Evolutionary conservation across 2,888 invertebrate species (phyloP).

Genomic region (Macaria notata): DNA sequence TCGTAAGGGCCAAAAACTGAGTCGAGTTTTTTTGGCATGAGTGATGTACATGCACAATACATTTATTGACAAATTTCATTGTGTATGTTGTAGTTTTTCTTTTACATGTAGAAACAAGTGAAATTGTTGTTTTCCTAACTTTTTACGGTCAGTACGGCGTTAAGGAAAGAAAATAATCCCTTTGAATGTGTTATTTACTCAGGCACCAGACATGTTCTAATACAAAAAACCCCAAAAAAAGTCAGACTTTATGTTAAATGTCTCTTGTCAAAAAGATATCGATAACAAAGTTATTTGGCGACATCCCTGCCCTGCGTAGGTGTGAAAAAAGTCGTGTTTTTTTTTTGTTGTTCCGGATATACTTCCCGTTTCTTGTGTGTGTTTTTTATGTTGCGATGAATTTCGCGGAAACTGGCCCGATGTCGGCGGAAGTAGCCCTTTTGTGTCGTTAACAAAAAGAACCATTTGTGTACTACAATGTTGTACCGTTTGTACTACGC

Average conservation of each 20-base stretch:
- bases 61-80: slow-evolving; percentile 3
- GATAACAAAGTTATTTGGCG: slow-evolving; percentile 19
- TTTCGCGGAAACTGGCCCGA: slow-evolving; percentile 72
- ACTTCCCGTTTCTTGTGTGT: slow-evolving; percentile 76
- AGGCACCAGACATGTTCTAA: no score
- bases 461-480: slow-evolving; percentile 42
- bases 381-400: slow-evolving; percentile 73
- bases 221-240: no score
- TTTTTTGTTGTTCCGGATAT: slow-evolving; percentile 76
- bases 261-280: no score
- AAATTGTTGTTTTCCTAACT: no score
- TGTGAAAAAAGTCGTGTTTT: slow-evolving; percentile 62
- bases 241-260: no score
- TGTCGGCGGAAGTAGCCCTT: slow-evolving; percentile 73
- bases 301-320: slow-evolving; percentile 51
- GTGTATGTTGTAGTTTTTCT: no score
- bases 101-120: no score
- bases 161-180: no score
- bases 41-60: slow-evolving; percentile 13
- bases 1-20: slow-evolving; percentile 5
- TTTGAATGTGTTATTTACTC: no score
- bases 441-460: slow-evolving; percentile 70
- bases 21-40: slow-evolving; percentile 5
- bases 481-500: slow-evolving; percentile 13
- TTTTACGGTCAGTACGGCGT: no score